A percentile compares a stretch with the other conserved stretches of the same genome.
Conservation (phyloP, 2,113 vertebrate genomes). For the Pycnonotus jocosus region DNA sequence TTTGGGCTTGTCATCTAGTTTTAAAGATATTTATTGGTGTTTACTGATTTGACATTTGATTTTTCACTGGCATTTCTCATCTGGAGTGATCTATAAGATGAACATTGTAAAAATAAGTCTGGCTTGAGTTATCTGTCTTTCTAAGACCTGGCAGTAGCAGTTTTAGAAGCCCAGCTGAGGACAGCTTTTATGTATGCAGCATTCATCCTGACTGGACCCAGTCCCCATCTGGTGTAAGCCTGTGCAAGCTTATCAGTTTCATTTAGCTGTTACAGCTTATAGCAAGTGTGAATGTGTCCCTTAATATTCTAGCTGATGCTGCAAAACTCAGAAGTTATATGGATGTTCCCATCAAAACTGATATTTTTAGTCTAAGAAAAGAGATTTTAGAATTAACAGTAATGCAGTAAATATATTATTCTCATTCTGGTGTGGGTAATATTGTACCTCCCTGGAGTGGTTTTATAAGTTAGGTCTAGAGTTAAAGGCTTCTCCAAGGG, state of each 20-base stretch:
- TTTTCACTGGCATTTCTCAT: not conserved
- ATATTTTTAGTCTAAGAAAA: not conserved
- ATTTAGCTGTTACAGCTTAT: not conserved
- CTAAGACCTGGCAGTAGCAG: not conserved
- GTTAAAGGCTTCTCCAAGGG: not conserved
- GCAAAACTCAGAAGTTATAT: not conserved
- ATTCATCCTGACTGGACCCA: not conserved
- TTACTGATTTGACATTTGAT: not conserved
- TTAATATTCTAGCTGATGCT: constrained; percentile 14
- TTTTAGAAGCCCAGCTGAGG: not conserved
- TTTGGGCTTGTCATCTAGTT: not conserved
- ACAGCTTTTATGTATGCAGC: not conserved
- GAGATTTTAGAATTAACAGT: not conserved
- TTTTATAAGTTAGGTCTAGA: not conserved
- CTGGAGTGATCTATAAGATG: not conserved
- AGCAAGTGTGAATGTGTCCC: not conserved
- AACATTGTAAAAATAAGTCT: not conserved
- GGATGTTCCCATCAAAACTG: not conserved
- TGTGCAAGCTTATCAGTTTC: not conserved
- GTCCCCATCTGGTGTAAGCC: not conserved
- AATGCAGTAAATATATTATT: not conserved
- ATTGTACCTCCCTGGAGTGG: not conserved
- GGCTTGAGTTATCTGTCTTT: not conserved
- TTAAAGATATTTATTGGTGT: not conserved
- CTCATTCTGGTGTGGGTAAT: not conserved